Evolutionary conservation across 2,888 invertebrate species (phyloP).

Genomic region (Meganola albula): DNA sequence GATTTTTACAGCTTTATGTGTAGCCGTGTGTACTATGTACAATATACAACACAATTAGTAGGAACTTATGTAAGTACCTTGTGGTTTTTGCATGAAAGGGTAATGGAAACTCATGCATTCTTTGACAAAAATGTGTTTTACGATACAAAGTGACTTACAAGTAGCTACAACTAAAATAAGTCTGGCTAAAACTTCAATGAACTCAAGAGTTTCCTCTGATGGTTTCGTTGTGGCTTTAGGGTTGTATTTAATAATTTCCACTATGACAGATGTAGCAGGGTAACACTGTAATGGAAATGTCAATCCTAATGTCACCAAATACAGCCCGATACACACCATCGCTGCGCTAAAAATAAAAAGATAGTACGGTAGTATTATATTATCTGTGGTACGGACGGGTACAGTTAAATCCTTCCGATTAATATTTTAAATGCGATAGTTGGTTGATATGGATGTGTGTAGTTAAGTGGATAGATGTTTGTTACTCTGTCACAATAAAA

Average conservation of each 20-base stretch:
- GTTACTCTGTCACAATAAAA: too few relatives aligned
- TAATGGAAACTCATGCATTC: too few relatives aligned
- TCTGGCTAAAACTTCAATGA: neutral
- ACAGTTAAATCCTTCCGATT: neutral
- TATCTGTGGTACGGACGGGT: constrained; percentile 1
- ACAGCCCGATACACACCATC: constrained; percentile 4
- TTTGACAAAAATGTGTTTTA: too few relatives aligned
- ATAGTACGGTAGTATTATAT: constrained; percentile 2
- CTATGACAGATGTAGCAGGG: constrained; percentile 4
- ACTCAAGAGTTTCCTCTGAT: neutral
- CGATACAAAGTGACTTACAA: too few relatives aligned
- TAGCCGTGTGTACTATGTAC: too few relatives aligned
- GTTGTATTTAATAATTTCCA: constrained; percentile 4
- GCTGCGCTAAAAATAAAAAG: constrained; percentile 5
- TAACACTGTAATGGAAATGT: constrained; percentile 9
- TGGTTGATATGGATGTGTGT: too few relatives aligned
- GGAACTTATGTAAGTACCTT: too few relatives aligned
- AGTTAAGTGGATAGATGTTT: too few relatives aligned
- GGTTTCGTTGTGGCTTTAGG: neutral
- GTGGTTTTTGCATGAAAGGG: too few relatives aligned
- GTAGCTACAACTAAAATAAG: neutral
- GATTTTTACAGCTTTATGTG: too few relatives aligned
- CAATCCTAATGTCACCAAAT: constrained; percentile 4
- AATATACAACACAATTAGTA: too few relatives aligned
- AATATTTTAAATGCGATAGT: too few relatives aligned